Conservation (phyloP, 2,888 invertebrate species). For the Erannis defoliaria region DNA sequence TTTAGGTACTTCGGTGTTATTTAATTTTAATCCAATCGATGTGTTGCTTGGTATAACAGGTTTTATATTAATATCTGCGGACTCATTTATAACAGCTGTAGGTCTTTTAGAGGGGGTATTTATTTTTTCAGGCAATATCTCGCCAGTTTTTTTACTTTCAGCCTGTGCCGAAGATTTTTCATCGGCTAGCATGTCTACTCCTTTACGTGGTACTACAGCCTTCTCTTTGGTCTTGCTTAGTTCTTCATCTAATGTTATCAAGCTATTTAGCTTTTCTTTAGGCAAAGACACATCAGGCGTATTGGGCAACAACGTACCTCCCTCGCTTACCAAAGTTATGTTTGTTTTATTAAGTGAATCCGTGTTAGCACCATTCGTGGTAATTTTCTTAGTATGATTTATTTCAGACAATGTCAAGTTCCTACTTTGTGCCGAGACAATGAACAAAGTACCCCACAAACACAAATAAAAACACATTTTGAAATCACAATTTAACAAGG, state of each 20-base stretch:
- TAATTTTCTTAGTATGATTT: slow-evolving; percentile 11
- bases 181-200: slow-evolving; percentile 47
- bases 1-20: slow-evolving; percentile 51
- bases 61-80: slow-evolving; percentile 5
- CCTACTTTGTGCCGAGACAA: slow-evolving; percentile 24
- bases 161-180: slow-evolving; percentile 24
- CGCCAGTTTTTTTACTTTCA: not conserved
- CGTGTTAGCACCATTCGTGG: not conserved
- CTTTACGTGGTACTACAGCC: slow-evolving; percentile 61
- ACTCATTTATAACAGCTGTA: slow-evolving; percentile 23
- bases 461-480: slow-evolving; percentile 27
- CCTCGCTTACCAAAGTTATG: slow-evolving; percentile 63
- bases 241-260: slow-evolving; percentile 60
- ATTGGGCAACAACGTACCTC: slow-evolving; percentile 60
- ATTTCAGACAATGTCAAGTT: slow-evolving; percentile 18
- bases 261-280: slow-evolving; percentile 55
- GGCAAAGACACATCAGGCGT: slow-evolving; percentile 53
- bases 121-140: slow-evolving; percentile 2
- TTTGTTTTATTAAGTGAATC: slow-evolving; percentile 50
- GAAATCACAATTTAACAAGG: not conserved
- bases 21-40: slow-evolving; percentile 32
- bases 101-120: slow-evolving; percentile 31
- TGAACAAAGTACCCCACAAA: slow-evolving; percentile 20
- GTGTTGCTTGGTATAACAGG: slow-evolving; percentile 16
- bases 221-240: slow-evolving; percentile 59